Conservation (phyloP, 2,797 vertebrate species). For the Trematocara caparti region DNA sequence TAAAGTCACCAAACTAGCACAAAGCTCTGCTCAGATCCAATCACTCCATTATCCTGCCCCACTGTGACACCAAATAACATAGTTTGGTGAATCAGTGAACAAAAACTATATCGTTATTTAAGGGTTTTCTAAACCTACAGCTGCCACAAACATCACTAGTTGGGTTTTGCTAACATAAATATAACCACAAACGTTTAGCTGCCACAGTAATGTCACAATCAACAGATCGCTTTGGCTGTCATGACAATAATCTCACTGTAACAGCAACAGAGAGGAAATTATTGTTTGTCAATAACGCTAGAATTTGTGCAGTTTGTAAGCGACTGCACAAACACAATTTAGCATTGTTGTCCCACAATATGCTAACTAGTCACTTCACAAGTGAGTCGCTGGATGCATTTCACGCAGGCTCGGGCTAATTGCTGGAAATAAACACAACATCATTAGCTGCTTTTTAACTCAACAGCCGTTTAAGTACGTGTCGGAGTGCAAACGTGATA, state of each 20-base stretch:
- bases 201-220: conserved; percentile 23
- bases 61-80: neutral
- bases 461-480: conserved; percentile 1
- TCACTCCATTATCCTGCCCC: neutral
- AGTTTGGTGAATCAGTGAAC: neutral
- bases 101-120: neutral
- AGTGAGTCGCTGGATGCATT: neutral
- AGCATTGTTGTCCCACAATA: neutral
- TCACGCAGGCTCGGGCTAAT: conserved; percentile 40
- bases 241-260: neutral
- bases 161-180: neutral
- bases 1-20: neutral
- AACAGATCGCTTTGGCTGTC: conserved; percentile 19
- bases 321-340: neutral
- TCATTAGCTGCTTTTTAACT: conserved; percentile 34
- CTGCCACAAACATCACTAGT: neutral
- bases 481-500: conserved; percentile 4
- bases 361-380: neutral
- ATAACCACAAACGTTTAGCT: neutral
- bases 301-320: neutral
- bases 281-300: neutral
- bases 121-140: neutral
- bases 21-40: neutral
- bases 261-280: neutral
- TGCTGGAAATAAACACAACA: conserved; percentile 47